A percentile compares a stretch with the other conserved stretches of the same genome.
phyloP scores from a whole-genome alignment of 1,140 invertebrate species.

The Zophobas atratus region DNA sequence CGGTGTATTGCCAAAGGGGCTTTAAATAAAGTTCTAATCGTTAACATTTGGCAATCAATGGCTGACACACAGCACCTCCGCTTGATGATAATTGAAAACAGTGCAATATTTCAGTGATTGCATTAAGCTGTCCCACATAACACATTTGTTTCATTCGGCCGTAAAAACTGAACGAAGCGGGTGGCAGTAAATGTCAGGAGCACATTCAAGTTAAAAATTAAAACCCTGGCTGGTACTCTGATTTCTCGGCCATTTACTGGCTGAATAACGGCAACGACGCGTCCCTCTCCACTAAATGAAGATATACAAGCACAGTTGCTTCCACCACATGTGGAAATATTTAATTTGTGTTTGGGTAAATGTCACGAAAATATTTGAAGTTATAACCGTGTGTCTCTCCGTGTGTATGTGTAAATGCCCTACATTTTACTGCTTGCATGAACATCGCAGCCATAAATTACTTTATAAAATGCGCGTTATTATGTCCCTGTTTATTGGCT shows the following conservation, averaged over 20 bases:
- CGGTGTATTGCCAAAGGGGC: neutral
- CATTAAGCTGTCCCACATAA: conserved; percentile 55
- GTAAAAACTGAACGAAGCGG: conserved; percentile 62
- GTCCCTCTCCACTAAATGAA: conserved; percentile 61
- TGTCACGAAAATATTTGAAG: conserved; percentile 63
- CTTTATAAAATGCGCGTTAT: conserved; percentile 48
- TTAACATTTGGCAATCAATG: neutral
- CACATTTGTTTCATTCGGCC: conserved; percentile 60
- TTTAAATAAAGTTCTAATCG: neutral
- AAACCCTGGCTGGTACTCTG: conserved; percentile 63
- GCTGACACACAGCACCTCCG: neutral
- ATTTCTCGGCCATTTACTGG: conserved; percentile 65
- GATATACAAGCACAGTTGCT: conserved; percentile 62
- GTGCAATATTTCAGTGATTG: conserved; percentile 46
- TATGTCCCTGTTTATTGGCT: conserved; percentile 45
- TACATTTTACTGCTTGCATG: conserved; percentile 46
- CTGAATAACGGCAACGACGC: conserved; percentile 62
- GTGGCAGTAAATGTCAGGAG: conserved; percentile 64
- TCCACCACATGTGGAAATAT: conserved; percentile 64
- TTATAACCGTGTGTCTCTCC: conserved; percentile 48
- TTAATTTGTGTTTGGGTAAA: conserved; percentile 62
- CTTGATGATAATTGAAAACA: conserved; percentile 45
- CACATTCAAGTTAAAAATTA: conserved; percentile 65
- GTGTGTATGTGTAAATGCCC: conserved; percentile 50
- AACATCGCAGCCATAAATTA: conserved; percentile 41